These are phyloP conservation scores for Listrodromus nycthemerus DNA, from an alignment of 2,888 invertebrate species.

Conservation along the genomic window DNA sequence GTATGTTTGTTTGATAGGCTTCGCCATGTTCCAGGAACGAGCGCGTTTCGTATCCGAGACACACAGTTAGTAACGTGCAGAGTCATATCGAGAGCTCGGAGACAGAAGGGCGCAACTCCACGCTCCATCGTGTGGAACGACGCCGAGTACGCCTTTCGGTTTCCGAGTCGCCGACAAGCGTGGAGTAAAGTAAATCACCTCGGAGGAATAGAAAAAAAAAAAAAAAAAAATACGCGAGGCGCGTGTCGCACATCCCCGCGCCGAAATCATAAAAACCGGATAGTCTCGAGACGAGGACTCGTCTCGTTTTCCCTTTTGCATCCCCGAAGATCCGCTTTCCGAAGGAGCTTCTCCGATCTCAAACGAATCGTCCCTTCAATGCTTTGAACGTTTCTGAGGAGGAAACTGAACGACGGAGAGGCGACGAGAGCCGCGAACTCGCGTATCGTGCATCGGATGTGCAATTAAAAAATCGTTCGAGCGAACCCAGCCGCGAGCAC, in stretches of 20 bases:
- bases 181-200: slow-evolving; percentile 49
- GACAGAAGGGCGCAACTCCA: background rate
- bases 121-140: background rate
- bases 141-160: background rate
- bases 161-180: background rate
- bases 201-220: slow-evolving; percentile 52
- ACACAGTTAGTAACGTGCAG: background rate
- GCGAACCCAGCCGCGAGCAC: background rate
- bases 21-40: background rate
- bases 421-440: background rate
- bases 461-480: slow-evolving; percentile 23
- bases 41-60: background rate
- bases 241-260: slow-evolving; percentile 41
- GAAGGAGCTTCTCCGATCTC: background rate
- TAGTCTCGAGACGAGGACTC: background rate
- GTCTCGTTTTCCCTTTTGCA: background rate
- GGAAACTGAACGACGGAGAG: background rate
- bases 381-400: background rate
- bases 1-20: slow-evolving; percentile 62
- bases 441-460: background rate
- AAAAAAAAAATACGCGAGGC: slow-evolving; percentile 51
- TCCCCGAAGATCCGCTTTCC: too few species aligned
- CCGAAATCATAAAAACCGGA: slow-evolving; percentile 56
- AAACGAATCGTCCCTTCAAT: background rate
- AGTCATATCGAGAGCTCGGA: background rate